phyloP scores from a whole-genome alignment of 2,113 vertebrate species.

The Anolis sagrei region DNA sequence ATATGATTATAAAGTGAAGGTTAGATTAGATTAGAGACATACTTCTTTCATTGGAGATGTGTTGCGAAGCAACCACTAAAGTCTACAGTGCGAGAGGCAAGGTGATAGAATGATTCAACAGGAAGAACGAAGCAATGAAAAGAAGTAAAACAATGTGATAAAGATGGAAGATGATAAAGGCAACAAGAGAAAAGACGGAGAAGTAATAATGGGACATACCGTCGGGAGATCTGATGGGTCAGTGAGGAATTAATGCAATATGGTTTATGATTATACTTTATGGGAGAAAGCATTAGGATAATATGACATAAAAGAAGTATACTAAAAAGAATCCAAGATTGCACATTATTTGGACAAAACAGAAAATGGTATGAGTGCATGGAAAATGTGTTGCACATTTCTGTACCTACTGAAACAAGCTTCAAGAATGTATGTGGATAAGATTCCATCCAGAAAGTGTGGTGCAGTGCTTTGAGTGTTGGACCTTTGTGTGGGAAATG shows the following conservation, averaged over 20 bases:
- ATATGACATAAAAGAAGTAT: slow-evolving; percentile 16
- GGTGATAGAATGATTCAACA: slow-evolving; percentile 39
- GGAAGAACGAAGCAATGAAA: slow-evolving; percentile 48
- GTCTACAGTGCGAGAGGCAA: slow-evolving; percentile 26
- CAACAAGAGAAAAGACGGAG: background rate
- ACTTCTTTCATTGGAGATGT: slow-evolving; percentile 21
- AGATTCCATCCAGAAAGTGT: no score
- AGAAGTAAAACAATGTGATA: slow-evolving; percentile 54
- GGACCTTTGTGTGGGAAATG: no score
- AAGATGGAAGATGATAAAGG: slow-evolving; percentile 54
- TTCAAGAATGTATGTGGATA: background rate
- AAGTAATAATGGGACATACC: slow-evolving; percentile 40
- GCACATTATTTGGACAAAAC: slow-evolving; percentile 36
- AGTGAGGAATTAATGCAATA: slow-evolving; percentile 52
- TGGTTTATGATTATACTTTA: slow-evolving; percentile 27
- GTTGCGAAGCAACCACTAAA: slow-evolving; percentile 10
- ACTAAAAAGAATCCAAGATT: slow-evolving; percentile 28
- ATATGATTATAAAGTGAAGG: slow-evolving; percentile 34
- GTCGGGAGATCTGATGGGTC: slow-evolving; percentile 37
- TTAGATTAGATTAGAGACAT: slow-evolving; percentile 24
- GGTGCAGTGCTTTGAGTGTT: no score
- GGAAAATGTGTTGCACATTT: slow-evolving; percentile 28
- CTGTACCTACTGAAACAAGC: background rate
- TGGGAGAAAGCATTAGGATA: slow-evolving; percentile 45
- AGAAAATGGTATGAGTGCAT: slow-evolving; percentile 28